Evolutionary conservation across 92 coral and sea anemone species (phyloP), one percentile per base, ranked within the genome.

Genomic region (Paramuricea clavata): DNA sequence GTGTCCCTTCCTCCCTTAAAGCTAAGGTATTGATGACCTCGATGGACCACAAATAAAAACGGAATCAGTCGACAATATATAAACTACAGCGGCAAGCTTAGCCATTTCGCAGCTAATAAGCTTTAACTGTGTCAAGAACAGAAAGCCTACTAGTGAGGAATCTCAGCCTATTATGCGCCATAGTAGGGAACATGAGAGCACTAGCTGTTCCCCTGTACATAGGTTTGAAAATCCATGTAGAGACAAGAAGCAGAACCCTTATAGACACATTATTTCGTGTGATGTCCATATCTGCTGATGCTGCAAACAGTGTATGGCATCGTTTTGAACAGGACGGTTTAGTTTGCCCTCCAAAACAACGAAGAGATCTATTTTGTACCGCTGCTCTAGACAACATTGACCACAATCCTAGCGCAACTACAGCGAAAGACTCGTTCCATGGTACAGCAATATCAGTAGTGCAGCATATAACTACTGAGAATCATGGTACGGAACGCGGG

Each of bases 341-440:
- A 39, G 93, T 87, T 44, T 90, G 91, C 76, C 88, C 93, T 73
- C 93, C 93, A 62, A 74, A 59, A 86, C 67, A 81, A 41, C 88
- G 93, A 17, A 34, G 74, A 28, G 62, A 76, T 41, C n/a, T 91
- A 44, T 91, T 91, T 71, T 75, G 88, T 27, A 90, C 86, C 22
- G 93, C 81, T 5, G 93, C 76, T 6, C 28, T 90, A 16, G 91
- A 87, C 52, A 87, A 90, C 42, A 87, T 87, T n/a, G 89, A 91
- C 69, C 93, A 87, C 81, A 90, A 90, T 67, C 88, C 93, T 19
- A 87, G 93, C 30, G 41, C 93, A 36, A 87, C 93, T 19, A 87
- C 91, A 23, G 83, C 91, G n/a, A 74, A 64, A 16, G 91, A 82
- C 68, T 87, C 91, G 30, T 90, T 90, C 67, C 88, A 90, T 74